Percentiles rank a stretch among this genome's conserved stretches.
Evolutionary conservation across 64 coral and sea anemone species (phyloP).

Genomic region (Montipora efflorescens): DNA sequence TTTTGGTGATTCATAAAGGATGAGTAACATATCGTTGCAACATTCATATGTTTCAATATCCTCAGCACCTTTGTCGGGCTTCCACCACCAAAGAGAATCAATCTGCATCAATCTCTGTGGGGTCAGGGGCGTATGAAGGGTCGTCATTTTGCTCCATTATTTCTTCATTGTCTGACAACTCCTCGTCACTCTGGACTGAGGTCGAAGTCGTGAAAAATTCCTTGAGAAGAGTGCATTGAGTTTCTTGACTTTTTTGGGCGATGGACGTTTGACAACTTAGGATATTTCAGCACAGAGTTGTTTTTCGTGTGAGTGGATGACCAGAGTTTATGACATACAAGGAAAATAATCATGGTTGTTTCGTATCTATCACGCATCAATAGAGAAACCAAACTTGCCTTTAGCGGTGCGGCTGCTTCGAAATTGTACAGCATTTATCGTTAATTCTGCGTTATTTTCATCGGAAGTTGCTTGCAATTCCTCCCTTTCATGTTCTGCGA

Average conservation of each 20-base stretch:
- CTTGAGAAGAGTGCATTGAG: conserved; percentile 9
- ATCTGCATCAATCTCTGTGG: not conserved
- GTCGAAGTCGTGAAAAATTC: not conserved
- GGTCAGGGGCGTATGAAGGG: not conserved
- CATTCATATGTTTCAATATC: conserved; percentile 55
- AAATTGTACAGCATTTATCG: not conserved
- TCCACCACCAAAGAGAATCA: conserved; percentile 35
- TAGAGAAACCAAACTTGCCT: conserved; percentile 3
- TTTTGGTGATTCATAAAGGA: conserved; percentile 53
- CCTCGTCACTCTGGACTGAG: not conserved
- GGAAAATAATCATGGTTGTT: too few relatives aligned
- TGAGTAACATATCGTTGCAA: conserved; percentile 26
- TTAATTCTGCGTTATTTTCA: too few relatives aligned
- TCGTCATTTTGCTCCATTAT: not conserved
- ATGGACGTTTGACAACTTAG: not conserved
- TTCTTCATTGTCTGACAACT: not conserved
- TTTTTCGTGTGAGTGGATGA: not conserved
- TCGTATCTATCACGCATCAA: too few relatives aligned
- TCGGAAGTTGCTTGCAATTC: too few relatives aligned
- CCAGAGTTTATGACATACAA: not conserved
- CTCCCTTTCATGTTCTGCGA: too few relatives aligned
- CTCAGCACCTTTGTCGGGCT: conserved; percentile 46
- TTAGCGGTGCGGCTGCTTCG: not conserved
- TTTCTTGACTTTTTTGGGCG: not conserved
- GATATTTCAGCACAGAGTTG: not conserved